Evolutionary conservation across 2,113 vertebrate genomes (phyloP).

Genomic region (Cheilinus undulatus): DNA sequence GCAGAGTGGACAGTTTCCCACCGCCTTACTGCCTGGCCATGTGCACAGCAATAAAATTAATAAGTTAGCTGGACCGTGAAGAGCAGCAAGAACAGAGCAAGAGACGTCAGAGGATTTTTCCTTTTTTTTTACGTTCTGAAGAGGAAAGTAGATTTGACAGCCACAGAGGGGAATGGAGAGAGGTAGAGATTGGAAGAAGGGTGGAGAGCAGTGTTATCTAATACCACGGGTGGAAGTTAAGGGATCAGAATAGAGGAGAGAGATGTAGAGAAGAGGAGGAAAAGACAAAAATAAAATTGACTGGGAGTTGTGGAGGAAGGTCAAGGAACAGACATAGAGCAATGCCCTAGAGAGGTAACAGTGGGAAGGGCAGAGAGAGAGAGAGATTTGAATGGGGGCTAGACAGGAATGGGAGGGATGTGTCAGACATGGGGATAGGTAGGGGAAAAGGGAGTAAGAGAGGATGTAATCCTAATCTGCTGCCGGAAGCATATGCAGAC

Average conservation of each 20-base stretch:
- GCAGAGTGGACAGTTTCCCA: constrained; percentile 18
- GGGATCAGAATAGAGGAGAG: not conserved
- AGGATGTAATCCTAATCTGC: constrained; percentile 45
- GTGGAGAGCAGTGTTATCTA: constrained; percentile 40
- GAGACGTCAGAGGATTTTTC: constrained; percentile 29
- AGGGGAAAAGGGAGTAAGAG: not conserved
- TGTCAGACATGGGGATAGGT: not conserved
- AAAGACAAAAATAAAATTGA: not conserved
- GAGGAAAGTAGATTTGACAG: constrained; percentile 56
- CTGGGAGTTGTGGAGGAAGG: not conserved
- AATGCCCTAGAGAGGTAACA: not conserved
- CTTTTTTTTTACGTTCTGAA: constrained; percentile 2
- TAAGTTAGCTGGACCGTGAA: constrained; percentile 42
- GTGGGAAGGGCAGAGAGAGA: not conserved
- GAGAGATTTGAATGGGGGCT: not conserved
- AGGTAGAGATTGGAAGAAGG: not conserved
- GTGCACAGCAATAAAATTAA: constrained; percentile 49
- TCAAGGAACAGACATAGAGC: not conserved
- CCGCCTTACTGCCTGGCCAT: constrained; percentile 1
- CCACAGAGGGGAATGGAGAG: constrained; percentile 23
- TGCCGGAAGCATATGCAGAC: constrained; percentile 20
- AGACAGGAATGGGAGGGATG: not conserved
- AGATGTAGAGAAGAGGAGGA: not conserved
- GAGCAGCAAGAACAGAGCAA: constrained; percentile 34
- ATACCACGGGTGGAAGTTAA: constrained; percentile 40